A percentile compares a stretch with the other conserved stretches of the same genome.
phyloP scores from a whole-genome alignment of 2,113 vertebrate species.

The Actenoides hombroni region DNA sequence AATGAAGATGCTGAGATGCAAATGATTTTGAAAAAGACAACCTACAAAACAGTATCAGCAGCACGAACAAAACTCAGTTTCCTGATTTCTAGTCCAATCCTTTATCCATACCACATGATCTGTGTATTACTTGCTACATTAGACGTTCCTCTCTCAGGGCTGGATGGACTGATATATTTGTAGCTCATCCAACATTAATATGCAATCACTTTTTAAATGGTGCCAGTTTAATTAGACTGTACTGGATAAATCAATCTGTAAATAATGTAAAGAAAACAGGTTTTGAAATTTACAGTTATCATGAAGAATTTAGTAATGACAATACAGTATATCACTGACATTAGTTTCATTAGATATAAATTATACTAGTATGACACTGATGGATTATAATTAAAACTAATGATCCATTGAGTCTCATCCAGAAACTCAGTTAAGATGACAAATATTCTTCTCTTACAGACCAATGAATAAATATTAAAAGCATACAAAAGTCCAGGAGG shows the following conservation, averaged over 20 bases:
- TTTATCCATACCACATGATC: not conserved
- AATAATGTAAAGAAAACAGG: not conserved
- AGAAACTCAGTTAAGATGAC: slow-evolving; percentile 54
- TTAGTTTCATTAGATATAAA: slow-evolving; percentile 28
- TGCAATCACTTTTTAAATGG: not conserved
- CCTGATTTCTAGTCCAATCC: not conserved
- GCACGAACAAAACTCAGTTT: not conserved
- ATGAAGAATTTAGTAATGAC: slow-evolving; percentile 24
- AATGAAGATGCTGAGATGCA: not conserved
- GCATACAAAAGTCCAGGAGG: not conserved
- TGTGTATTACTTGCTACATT: not conserved
- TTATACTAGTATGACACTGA: not conserved
- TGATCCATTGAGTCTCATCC: slow-evolving; percentile 40
- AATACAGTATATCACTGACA: not conserved
- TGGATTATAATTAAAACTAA: slow-evolving; percentile 60
- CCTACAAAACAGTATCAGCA: not conserved
- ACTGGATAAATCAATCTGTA: not conserved
- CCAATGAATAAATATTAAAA: not conserved
- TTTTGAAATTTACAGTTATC: not conserved
- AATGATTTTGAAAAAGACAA: not conserved
- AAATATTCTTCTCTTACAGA: slow-evolving; percentile 17
- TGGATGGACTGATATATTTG: not conserved
- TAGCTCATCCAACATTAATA: not conserved
- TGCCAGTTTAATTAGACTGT: not conserved
- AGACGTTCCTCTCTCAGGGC: not conserved